Evolutionary conservation across 2,113 vertebrate species (phyloP).

Genomic region (Peromyscus polionotus): DNA sequence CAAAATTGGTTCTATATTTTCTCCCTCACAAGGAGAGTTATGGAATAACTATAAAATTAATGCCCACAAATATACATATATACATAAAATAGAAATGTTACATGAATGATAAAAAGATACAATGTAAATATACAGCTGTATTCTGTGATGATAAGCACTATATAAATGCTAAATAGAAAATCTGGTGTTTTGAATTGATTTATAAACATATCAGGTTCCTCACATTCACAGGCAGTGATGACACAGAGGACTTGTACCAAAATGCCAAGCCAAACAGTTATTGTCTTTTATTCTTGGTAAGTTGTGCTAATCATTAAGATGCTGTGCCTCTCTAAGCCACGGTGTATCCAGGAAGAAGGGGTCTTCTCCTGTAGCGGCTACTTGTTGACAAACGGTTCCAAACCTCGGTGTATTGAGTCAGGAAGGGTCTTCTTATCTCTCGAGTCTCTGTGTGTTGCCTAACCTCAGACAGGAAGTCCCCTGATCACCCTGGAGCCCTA

Average conservation of each 20-base stretch:
- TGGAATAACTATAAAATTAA: constrained; percentile 59
- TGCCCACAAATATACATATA: not conserved
- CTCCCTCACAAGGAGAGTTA: not conserved
- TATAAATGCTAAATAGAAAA: constrained; percentile 67
- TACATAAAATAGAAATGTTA: not conserved
- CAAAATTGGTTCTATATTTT: constrained; percentile 17
- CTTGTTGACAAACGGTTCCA: not conserved
- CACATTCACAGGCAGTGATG: constrained; percentile 80
- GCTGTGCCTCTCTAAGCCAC: constrained; percentile 33
- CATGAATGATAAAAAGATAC: constrained; percentile 33
- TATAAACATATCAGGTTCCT: constrained; percentile 82
- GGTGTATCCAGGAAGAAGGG: not conserved
- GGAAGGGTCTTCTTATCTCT: not conserved
- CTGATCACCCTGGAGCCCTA: not conserved
- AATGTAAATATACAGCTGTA: not conserved
- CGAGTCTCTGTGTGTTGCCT: not conserved
- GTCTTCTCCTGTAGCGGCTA: not conserved
- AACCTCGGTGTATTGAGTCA: not conserved
- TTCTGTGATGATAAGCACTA: constrained; percentile 28
- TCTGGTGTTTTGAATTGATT: constrained; percentile 84
- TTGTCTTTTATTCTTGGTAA: constrained; percentile 78
- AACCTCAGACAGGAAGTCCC: not conserved
- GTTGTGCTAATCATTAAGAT: constrained; percentile 60
- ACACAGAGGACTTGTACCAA: constrained; percentile 74
- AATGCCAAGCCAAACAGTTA: constrained; percentile 57